Evolutionary conservation across 2,113 vertebrate species (phyloP).

Genomic region (Perca flavescens): DNA sequence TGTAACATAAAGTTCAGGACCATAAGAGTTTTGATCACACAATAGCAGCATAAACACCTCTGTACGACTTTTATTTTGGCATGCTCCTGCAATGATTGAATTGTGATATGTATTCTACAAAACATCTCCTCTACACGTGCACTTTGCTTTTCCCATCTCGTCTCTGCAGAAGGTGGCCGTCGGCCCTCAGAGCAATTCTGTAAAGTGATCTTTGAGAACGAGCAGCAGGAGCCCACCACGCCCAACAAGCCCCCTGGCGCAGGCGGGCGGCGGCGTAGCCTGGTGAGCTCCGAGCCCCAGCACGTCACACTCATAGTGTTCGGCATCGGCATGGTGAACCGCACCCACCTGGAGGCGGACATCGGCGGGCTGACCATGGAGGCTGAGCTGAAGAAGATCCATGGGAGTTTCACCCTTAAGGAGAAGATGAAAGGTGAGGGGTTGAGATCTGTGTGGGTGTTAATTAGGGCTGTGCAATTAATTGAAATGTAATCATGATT

Average conservation of each 20-base stretch:
- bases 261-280: slow-evolving; percentile 87
- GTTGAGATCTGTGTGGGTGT: background rate
- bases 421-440: slow-evolving; percentile 98
- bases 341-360: slow-evolving; percentile 97
- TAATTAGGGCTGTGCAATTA: too few species aligned
- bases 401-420: slow-evolving; percentile 97
- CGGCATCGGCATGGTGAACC: slow-evolving; percentile 98
- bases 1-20: too few species aligned
- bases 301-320: slow-evolving; percentile 97
- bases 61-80: background rate
- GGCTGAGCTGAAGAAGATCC: slow-evolving; percentile 96
- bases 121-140: background rate
- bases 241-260: slow-evolving; percentile 81
- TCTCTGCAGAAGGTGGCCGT: slow-evolving; percentile 80
- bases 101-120: background rate
- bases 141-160: background rate
- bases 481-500: too few species aligned
- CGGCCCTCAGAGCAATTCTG: slow-evolving; percentile 90
- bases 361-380: slow-evolving; percentile 99
- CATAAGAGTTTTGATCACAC: too few species aligned
- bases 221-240: slow-evolving; percentile 89
- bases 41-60: background rate
- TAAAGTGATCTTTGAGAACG: slow-evolving; percentile 94
- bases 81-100: too few species aligned
- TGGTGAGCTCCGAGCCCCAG: slow-evolving; percentile 92